Evolutionary conservation across 2,113 vertebrate species (phyloP).

Genomic region (Oryzias celebensis): DNA sequence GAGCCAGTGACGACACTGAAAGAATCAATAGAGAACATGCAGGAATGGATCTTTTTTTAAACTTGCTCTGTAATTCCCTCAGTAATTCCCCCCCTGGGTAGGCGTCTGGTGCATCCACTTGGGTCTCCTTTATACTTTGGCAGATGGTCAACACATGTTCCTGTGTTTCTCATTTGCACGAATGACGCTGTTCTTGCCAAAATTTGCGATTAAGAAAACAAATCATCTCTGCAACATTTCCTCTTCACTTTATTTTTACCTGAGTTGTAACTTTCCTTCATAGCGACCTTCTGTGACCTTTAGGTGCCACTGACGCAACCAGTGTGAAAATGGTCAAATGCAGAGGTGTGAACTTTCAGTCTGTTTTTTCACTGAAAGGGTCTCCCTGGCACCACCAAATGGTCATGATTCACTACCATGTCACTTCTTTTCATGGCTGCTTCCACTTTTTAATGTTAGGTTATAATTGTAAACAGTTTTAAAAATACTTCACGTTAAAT

Average conservation of each 20-base stretch:
- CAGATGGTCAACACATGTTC: constrained; percentile 45
- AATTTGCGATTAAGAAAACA: constrained; percentile 10
- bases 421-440: neutral
- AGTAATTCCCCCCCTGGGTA: constrained; percentile 3
- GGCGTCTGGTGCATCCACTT: constrained; percentile 12
- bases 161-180: constrained; percentile 23
- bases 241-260: constrained; percentile 13
- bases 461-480: too few species aligned
- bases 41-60: constrained; percentile 4
- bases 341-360: constrained; percentile 50
- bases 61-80: constrained; percentile 15
- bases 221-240: neutral
- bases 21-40: constrained; percentile 20
- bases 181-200: constrained; percentile 10
- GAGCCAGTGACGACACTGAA: constrained; percentile 10
- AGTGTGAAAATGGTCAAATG: constrained; percentile 34
- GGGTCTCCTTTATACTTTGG: constrained; percentile 12
- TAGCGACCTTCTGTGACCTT: constrained; percentile 35
- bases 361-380: constrained; percentile 40
- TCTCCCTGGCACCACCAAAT: constrained; percentile 35
- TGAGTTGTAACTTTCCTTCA: constrained; percentile 53
- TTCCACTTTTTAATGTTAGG: neutral
- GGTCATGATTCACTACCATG: constrained; percentile 14
- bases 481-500: too few species aligned
- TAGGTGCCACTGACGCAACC: constrained; percentile 59